These are phyloP conservation scores for Zaprionus ghesquierei DNA, from an alignment of 1,140 invertebrate species.

Conservation along the genomic window DNA sequence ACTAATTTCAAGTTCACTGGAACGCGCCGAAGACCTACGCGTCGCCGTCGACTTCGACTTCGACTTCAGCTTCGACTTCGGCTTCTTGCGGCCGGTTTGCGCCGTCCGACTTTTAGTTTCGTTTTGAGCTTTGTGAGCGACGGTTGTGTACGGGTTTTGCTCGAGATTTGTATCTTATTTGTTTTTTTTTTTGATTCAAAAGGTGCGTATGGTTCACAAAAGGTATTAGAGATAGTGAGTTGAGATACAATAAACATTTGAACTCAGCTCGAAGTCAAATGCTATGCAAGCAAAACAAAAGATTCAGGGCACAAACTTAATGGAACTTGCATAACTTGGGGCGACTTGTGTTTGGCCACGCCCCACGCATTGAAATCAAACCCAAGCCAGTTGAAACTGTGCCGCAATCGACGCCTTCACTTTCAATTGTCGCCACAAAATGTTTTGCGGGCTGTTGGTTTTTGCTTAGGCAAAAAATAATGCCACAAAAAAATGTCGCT, in stretches of 20 bases:
- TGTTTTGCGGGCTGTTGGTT: slow-evolving; percentile 17
- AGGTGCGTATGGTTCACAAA: slow-evolving; percentile 36
- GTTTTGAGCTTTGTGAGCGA: slow-evolving; percentile 49
- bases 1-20: slow-evolving; percentile 76
- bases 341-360: background rate
- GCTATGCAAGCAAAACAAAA: slow-evolving; percentile 50
- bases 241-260: slow-evolving; percentile 32
- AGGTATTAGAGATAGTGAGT: slow-evolving; percentile 15
- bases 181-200: background rate
- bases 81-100: background rate
- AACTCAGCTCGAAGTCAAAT: slow-evolving; percentile 5
- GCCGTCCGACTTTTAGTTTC: slow-evolving; percentile 74
- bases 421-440: slow-evolving; percentile 27
- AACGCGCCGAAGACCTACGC: slow-evolving; percentile 23
- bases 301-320: slow-evolving; percentile 64
- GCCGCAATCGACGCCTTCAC: slow-evolving; percentile 29
- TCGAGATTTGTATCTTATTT: background rate
- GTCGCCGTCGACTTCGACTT: background rate
- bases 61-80: background rate
- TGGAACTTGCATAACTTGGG: slow-evolving; percentile 16
- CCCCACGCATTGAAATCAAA: slow-evolving; percentile 17
- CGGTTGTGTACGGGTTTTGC: slow-evolving; percentile 46
- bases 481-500: background rate
- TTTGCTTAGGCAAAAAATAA: background rate
- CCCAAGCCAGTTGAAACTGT: slow-evolving; percentile 4